Conservation (phyloP, 2,797 vertebrate species). For the Acropternis orthonyx region DNA sequence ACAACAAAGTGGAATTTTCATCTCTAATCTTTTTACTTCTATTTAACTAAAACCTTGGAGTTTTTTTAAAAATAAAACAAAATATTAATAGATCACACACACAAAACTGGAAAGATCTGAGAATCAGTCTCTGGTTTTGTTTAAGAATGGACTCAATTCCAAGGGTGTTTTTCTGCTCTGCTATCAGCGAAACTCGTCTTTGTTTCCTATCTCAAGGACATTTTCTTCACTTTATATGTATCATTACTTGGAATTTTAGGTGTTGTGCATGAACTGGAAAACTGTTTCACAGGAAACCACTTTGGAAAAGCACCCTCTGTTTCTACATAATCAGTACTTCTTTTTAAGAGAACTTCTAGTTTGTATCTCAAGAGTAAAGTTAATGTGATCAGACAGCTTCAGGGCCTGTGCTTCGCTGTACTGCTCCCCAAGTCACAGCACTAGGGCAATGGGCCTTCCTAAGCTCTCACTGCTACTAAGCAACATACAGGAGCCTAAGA, state of each 20-base stretch:
- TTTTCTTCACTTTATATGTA: not conserved
- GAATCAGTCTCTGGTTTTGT: not conserved
- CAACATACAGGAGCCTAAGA: not conserved
- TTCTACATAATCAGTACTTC: not conserved
- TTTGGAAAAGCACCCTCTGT: not conserved
- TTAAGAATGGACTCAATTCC: not conserved
- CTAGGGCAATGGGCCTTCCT: not conserved
- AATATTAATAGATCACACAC: not conserved
- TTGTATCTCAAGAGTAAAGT: not conserved
- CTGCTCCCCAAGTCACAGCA: not conserved
- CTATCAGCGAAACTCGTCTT: conserved; percentile 13
- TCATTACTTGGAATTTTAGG: not conserved
- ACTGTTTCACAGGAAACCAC: not conserved
- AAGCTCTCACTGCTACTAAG: not conserved
- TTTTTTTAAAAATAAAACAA: not conserved
- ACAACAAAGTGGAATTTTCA: not conserved
- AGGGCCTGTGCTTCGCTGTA: accelerated
- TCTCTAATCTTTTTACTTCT: not conserved
- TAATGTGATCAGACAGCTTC: not conserved
- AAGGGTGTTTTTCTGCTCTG: not conserved
- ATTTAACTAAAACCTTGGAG: not conserved
- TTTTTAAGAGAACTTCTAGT: not conserved
- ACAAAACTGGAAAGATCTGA: not conserved
- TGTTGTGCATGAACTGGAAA: accelerated
- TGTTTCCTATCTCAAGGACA: not conserved